phyloP scores from a whole-genome alignment of 2,888 invertebrate species.

The Cryptophagus acutangulus region DNA sequence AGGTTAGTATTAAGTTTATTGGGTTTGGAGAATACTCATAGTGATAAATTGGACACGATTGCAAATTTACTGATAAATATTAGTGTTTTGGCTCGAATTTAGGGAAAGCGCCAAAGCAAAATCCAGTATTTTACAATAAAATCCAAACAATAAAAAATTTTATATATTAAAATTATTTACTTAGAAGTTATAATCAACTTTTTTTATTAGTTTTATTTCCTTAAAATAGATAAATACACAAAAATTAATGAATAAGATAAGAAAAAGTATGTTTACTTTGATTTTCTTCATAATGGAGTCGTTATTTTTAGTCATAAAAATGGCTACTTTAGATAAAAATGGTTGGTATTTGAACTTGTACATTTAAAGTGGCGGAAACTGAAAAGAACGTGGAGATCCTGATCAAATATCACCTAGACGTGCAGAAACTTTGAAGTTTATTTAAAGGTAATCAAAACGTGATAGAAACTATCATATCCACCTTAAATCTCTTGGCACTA shows the following conservation, averaged over 20 bases:
- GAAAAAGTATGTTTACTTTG: too few species aligned
- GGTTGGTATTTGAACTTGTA: too few species aligned
- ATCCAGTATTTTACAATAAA: not conserved
- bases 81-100: not conserved
- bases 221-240: not conserved
- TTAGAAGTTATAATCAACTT: not conserved
- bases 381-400: too few species aligned
- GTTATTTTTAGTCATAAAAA: not conserved
- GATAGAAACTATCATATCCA: too few species aligned
- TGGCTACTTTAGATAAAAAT: not conserved
- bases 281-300: not conserved
- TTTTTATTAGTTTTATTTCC: not conserved
- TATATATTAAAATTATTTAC: not conserved
- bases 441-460: too few species aligned
- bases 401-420: too few species aligned
- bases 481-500: too few species aligned
- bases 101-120: not conserved
- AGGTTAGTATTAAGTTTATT: not conserved
- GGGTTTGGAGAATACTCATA: not conserved
- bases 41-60: not conserved
- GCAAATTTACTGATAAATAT: conserved; percentile 1
- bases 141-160: not conserved
- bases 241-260: too few species aligned
- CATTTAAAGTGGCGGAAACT: not conserved
- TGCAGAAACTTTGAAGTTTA: too few species aligned